phyloP scores from a whole-genome alignment of 1,140 invertebrate species.

The Nasonia vitripennis region DNA sequence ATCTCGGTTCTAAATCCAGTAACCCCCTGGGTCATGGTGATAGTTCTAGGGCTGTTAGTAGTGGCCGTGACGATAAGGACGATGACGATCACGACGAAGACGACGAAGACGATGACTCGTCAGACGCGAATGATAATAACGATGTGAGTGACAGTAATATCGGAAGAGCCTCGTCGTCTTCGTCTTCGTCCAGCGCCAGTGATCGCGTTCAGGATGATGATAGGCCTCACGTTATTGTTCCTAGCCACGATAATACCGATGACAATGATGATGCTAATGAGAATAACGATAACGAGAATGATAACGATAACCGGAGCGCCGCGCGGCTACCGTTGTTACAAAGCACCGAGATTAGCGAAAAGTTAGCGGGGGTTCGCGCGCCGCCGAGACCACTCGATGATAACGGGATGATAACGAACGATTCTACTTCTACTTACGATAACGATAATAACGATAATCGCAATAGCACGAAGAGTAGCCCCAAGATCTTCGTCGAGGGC shows the following conservation, averaged over 20 bases:
- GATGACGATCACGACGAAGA: conserved; percentile 49
- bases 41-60: conserved; percentile 68
- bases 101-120: conserved; percentile 45
- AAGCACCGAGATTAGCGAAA: conserved; percentile 55
- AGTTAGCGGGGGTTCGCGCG: conserved; percentile 45
- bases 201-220: neutral
- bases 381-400: conserved; percentile 23
- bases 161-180: conserved; percentile 42
- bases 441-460: conserved; percentile 49
- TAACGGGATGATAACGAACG: conserved; percentile 37
- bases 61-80: conserved; percentile 53
- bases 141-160: neutral
- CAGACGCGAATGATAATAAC: conserved; percentile 30
- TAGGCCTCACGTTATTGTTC: conserved; percentile 29
- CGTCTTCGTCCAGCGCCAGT: conserved; percentile 51
- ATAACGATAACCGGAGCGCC: conserved; percentile 12
- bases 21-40: conserved; percentile 68
- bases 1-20: conserved; percentile 69
- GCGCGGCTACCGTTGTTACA: conserved; percentile 49
- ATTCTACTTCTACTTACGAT: conserved; percentile 29
- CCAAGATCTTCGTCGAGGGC: conserved; percentile 37
- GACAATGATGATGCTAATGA: neutral
- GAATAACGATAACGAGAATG: neutral
- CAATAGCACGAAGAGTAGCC: conserved; percentile 12
- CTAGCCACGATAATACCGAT: conserved; percentile 38